Evolutionary conservation across 2,888 invertebrate species (phyloP), one percentile per base, ranked within the genome.

Genomic region (Aspidiotus rigidus): DNA sequence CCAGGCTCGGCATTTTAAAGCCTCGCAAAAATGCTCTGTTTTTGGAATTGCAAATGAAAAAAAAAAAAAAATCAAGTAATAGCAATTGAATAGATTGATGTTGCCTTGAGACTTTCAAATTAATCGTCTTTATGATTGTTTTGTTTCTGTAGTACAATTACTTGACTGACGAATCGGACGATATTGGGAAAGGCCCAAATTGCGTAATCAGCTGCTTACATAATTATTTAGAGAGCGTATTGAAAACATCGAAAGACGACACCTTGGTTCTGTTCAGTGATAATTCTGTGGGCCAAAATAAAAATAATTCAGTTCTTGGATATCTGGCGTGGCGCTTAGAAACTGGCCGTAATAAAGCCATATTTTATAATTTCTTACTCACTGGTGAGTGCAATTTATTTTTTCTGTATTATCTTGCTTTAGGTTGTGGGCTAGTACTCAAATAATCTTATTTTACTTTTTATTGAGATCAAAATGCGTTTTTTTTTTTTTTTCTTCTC

Each of bases 251-350:
- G n/a, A n/a, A n/a, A n/a, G n/a, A n/a, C n/a, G n/a, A n/a, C n/a
- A n/a, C n/a, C n/a, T n/a, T n/a, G n/a, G n/a, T n/a, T 15, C n/a
- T 64, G 6, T 64, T 57, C 16, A 17, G 49, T 42, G 64, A 64
- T 28, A 64, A 64, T 17, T 56, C 41, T 57, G 64, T 41, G 7
- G 41, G 15, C 5, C 64, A 64, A 64, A 64, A 64, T 54, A 64
- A 64, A 28, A 62, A 62, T 44, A 44, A 62, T 16, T 5, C 42
- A 7, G 42, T 62, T 15, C n/a, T 62, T 10, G 15, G 15, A 7
- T 62, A 62, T 42, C 16, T 62, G 11, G 9, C 11, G 6, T 62
- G 62, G 62, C 16, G 62, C n/a, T 44, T 62, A 15, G 17, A 13
- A 28, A 8, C n/a, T 15, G 49, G 49, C 42, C 13, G n/a, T 15